Evolutionary conservation across 2,113 vertebrate species (phyloP), one percentile per base, ranked within the genome.

Genomic region (Argyrosomus japonicus): DNA sequence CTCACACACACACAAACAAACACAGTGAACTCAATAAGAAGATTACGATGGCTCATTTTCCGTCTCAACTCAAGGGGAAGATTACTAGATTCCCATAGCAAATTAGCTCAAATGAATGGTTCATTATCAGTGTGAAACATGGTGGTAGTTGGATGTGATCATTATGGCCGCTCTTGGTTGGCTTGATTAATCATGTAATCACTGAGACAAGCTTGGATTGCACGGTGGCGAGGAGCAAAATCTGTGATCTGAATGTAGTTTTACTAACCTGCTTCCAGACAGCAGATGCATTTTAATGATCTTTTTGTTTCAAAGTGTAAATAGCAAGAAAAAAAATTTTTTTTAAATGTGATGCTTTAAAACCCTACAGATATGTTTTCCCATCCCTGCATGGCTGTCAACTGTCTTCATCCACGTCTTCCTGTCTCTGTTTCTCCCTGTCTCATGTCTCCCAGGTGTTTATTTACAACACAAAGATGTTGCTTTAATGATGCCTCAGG

Each of bases 41-140:
- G 88, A 91, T 93, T 92, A 91, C 27, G 17, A 75, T 63, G 88
- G 89, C 85, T 91, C 83, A 84, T 90, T 90, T 92, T 93, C 83
- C 6, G 4, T 73, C 81, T 86, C 82, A 91, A 91, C 87, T 90
- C 88, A 84, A 92, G 84, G 82, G 90, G 85, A 89, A 87, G 89
- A 91, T 93, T 91, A 91, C 79, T 45, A 75, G 69, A 91, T 82
- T 87, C 87, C 88, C 88, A 74, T 25, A 87, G 86, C 88, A 92
- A 91, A 91, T 92, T 87, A 90, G 87, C 83, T 77, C 51, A 83
- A 90, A 90, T 90, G 87, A 91, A 87, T 75, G 88, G 82, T 86
- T 92, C 82, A 92, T 93, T 89, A 90, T 88, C 79, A 27, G 82
- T 54, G 75, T 79, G 77, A 91, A 91, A 89, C 87, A 87, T 81